Percentiles rank a stretch among this genome's conserved stretches.
These are phyloP conservation scores for Drosophila prosaltans DNA, from an alignment of 1,140 invertebrate species.

Conservation along the genomic window DNA sequence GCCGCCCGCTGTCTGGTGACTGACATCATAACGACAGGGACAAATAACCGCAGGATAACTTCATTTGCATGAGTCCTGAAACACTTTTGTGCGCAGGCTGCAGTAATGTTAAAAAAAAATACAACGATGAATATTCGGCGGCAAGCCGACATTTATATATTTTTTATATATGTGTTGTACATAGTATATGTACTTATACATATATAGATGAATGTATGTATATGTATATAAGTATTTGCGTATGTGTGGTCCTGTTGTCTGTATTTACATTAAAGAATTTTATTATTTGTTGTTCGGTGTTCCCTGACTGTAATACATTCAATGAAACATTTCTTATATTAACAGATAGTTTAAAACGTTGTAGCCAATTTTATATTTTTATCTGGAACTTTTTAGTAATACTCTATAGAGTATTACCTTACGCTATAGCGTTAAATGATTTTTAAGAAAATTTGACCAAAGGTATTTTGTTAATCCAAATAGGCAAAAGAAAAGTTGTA, in stretches of 20 bases:
- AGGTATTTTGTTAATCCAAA: not conserved
- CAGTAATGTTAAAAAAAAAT: constrained; percentile 52
- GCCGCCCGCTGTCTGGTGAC: constrained; percentile 17
- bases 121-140: constrained; percentile 41
- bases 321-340: constrained; percentile 58
- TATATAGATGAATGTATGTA: constrained; percentile 37
- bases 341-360: constrained; percentile 62
- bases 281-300: constrained; percentile 58
- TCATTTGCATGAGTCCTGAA: constrained; percentile 68
- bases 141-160: constrained; percentile 34
- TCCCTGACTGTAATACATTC: constrained; percentile 58
- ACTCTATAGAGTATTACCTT: no score
- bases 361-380: not conserved
- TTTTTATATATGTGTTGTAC: no score
- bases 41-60: constrained; percentile 81
- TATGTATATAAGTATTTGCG: constrained; percentile 24
- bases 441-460: no score
- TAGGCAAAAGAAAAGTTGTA: not conserved
- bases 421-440: not conserved
- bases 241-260: constrained; percentile 31
- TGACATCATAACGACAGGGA: constrained; percentile 72
- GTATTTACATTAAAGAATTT: constrained; percentile 72
- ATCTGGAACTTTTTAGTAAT: constrained; percentile 6
- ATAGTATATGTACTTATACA: constrained; percentile 30
- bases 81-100: constrained; percentile 42